These are phyloP conservation scores for Drosophila testacea DNA, from an alignment of 2,888 invertebrate species.

Conservation along the genomic window DNA sequence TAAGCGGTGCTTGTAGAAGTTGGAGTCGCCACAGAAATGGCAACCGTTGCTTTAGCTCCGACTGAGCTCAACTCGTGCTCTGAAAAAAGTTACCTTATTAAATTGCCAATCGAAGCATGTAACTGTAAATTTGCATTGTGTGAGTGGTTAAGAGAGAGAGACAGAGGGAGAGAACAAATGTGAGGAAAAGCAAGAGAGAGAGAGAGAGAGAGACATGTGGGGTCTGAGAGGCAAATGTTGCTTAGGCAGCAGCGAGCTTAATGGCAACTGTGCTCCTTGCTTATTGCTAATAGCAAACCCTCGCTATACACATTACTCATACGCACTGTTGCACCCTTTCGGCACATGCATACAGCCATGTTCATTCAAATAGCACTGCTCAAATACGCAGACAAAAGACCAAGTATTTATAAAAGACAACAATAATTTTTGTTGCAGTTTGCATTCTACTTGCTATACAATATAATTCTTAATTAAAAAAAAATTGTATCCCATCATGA, in stretches of 20 bases:
- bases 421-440: no score
- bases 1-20: constrained; percentile 40
- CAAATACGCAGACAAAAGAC: background rate
- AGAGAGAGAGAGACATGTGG: no score
- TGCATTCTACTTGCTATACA: no score
- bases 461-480: no score
- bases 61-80: constrained; percentile 25
- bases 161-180: background rate
- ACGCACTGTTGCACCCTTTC: constrained; percentile 74
- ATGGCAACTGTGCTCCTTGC: constrained; percentile 50
- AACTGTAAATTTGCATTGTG: constrained; percentile 82
- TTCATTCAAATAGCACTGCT: background rate
- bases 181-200: background rate
- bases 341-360: constrained; percentile 24
- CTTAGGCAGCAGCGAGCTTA: constrained; percentile 62
- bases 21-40: constrained; percentile 42
- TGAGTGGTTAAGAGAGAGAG: constrained; percentile 46
- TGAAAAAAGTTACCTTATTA: constrained; percentile 78
- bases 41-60: constrained; percentile 14
- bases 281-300: constrained; percentile 53
- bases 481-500: no score
- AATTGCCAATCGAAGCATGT: constrained; percentile 82
- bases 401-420: no score
- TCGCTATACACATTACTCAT: constrained; percentile 63
- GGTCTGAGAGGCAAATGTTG: constrained; percentile 43